A percentile compares a stretch with the other conserved stretches of the same genome.
Conservation (phyloP, 1,140 invertebrate genomes). For the Phymastichus coffea region DNA sequence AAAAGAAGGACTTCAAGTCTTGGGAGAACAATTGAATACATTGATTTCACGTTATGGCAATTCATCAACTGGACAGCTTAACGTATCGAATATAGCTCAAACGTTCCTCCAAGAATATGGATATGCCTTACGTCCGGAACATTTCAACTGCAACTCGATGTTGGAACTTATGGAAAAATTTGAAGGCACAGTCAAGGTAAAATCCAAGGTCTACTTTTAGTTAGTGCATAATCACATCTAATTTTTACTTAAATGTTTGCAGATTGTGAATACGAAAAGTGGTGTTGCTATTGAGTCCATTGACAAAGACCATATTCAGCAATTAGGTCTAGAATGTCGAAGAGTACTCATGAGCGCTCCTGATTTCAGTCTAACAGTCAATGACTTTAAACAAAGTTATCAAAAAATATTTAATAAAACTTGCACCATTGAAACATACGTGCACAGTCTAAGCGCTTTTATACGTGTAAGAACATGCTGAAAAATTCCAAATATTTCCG, state of each 20-base stretch:
- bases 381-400: conserved; percentile 56
- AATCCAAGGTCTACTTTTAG: too few relatives aligned
- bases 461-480: conserved; percentile 60
- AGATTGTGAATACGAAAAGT: conserved; percentile 43
- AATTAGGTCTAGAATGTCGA: conserved; percentile 58
- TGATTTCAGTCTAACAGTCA: conserved; percentile 53
- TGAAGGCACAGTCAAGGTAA: conserved; percentile 55
- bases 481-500: conserved; percentile 30
- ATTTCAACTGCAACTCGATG: conserved; percentile 59
- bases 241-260: too few relatives aligned
- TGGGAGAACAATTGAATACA: conserved; percentile 60
- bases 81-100: conserved; percentile 54
- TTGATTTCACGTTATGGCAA: conserved; percentile 49
- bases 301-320: conserved; percentile 51
- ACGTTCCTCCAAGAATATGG: conserved; percentile 61
- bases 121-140: conserved; percentile 60
- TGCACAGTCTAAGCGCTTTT: conserved; percentile 55
- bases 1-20: conserved; percentile 57
- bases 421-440: conserved; percentile 55
- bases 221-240: too few relatives aligned
- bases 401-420: conserved; percentile 51
- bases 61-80: conserved; percentile 43
- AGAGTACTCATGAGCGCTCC: conserved; percentile 61
- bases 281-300: conserved; percentile 48
- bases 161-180: conserved; percentile 60